A percentile compares a stretch with the other conserved stretches of the same genome.
Evolutionary conservation across 2,113 vertebrate genomes (phyloP).

Genomic region (Orycteropus afer): DNA sequence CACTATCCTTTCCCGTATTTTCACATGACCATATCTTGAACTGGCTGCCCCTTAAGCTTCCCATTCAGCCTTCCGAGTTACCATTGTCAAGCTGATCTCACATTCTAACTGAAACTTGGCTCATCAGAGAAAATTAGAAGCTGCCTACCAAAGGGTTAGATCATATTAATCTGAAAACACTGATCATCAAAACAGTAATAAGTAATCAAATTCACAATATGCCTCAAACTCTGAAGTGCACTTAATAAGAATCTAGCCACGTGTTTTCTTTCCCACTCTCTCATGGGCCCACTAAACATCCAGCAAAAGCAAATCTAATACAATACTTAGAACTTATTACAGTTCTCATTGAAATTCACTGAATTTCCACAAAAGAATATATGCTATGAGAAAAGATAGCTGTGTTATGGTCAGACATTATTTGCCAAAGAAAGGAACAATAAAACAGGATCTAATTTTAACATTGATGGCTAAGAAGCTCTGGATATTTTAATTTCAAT

Average conservation of each 20-base stretch:
- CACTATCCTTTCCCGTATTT: not conserved
- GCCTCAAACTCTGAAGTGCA: not conserved
- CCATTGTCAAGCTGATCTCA: not conserved
- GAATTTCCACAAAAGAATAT: constrained; percentile 50
- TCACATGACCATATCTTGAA: not conserved
- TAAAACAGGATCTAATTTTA: constrained; percentile 54
- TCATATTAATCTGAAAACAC: not conserved
- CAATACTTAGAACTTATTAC: constrained; percentile 70
- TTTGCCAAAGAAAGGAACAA: constrained; percentile 66
- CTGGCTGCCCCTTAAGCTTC: not conserved
- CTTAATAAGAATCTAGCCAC: constrained; percentile 34
- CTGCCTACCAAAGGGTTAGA: not conserved
- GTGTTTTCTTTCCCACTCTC: constrained; percentile 40
- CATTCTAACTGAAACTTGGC: not conserved
- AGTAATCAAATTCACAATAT: constrained; percentile 54
- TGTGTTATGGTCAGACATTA: constrained; percentile 8
- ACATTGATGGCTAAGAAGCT: not conserved
- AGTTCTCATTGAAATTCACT: constrained; percentile 80
- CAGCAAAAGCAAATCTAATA: constrained; percentile 67
- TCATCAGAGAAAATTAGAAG: constrained; percentile 14
- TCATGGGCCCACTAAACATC: constrained; percentile 35
- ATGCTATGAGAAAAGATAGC: constrained; percentile 36
- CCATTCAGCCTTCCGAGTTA: not conserved
- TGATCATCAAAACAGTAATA: not conserved
- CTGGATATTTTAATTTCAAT: constrained; percentile 62